Evolutionary conservation across 1,140 invertebrate species (phyloP).

Genomic region (Neodiprion virginianus): DNA sequence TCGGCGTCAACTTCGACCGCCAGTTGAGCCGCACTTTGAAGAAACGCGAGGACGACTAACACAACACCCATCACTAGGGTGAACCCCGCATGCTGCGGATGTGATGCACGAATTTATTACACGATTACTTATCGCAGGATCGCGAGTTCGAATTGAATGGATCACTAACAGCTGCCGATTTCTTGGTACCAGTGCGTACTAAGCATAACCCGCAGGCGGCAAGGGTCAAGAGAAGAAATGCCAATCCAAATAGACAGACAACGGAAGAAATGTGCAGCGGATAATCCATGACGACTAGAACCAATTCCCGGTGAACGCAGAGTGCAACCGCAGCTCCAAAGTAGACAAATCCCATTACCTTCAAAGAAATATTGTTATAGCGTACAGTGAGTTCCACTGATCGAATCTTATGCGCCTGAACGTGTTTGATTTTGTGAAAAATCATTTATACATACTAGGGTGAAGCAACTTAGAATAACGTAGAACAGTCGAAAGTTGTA

Average conservation of each 20-base stretch:
- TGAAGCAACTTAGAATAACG: constrained; percentile 25
- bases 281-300: constrained; percentile 16
- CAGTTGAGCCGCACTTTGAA: constrained; percentile 20
- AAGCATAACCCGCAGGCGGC: constrained; percentile 13
- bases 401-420: no score
- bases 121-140: not conserved
- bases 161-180: constrained; percentile 17
- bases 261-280: constrained; percentile 7
- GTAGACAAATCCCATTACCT: constrained; percentile 22
- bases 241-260: constrained; percentile 13
- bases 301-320: constrained; percentile 12
- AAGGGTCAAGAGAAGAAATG: constrained; percentile 18
- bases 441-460: constrained; percentile 14
- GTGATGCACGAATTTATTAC: not conserved
- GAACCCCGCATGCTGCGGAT: constrained; percentile 20
- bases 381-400: no score
- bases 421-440: no score
- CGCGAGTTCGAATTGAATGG: not conserved
- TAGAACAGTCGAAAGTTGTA: constrained; percentile 25
- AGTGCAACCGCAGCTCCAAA: constrained; percentile 18
- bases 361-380: not conserved
- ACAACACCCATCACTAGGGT: constrained; percentile 17
- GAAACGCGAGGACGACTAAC: constrained; percentile 16
- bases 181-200: constrained; percentile 12
- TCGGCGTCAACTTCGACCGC: constrained; percentile 8